A percentile compares a stretch with the other conserved stretches of the same genome.
These are phyloP conservation scores for Papilio glaucus DNA, from an alignment of 1,140 invertebrate species.

Conservation along the genomic window DNA sequence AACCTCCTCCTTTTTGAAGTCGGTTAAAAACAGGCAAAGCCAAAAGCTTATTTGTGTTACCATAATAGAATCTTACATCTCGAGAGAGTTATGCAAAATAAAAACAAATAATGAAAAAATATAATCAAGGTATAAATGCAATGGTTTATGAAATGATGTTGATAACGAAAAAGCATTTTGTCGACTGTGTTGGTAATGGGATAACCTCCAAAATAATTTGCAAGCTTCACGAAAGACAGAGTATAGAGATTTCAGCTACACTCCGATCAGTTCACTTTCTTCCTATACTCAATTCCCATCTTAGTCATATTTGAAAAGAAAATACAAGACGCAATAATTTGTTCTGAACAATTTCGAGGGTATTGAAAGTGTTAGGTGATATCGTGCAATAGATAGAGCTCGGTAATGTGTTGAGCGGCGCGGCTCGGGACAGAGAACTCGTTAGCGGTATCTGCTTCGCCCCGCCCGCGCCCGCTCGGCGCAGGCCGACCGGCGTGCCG, in stretches of 20 bases:
- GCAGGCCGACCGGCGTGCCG: not conserved
- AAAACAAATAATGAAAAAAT: too few species aligned
- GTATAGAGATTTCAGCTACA: not conserved
- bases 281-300: not conserved
- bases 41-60: too few species aligned
- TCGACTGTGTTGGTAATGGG: too few species aligned
- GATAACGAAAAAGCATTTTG: too few species aligned
- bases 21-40: too few species aligned
- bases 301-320: not conserved
- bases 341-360: not conserved
- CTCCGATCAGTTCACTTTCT: not conserved
- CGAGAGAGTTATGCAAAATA: too few species aligned
- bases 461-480: not conserved
- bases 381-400: conserved; percentile 12
- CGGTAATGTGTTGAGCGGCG: conserved; percentile 21
- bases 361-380: conserved; percentile 14
- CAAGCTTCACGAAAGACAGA: too few species aligned
- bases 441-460: conserved; percentile 10
- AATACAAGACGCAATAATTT: conserved; percentile 6
- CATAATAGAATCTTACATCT: too few species aligned
- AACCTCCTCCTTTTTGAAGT: too few species aligned
- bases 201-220: too few species aligned
- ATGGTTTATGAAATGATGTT: too few species aligned
- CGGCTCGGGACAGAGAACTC: conserved; percentile 13
- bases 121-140: too few species aligned